A percentile compares a stretch with the other conserved stretches of the same genome.
Evolutionary conservation across 2,797 vertebrate species (phyloP).

Genomic region (Sebastes minor): DNA sequence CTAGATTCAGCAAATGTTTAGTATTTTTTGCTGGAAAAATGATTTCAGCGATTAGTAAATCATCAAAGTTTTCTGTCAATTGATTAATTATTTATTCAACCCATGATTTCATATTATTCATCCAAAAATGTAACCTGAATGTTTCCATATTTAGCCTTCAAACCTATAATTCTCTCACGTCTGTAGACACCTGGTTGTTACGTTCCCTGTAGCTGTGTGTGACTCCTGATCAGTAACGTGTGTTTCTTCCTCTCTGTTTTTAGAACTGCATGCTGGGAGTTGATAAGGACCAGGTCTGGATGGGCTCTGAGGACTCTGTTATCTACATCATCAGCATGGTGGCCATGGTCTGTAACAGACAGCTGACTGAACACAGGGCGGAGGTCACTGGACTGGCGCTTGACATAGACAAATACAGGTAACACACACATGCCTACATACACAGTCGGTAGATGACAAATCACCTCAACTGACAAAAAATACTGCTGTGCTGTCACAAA

Average conservation of each 20-base stretch:
- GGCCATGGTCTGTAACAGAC: slow-evolving; percentile 95
- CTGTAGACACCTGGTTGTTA: background rate
- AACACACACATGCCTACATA: background rate
- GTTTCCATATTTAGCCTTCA: background rate
- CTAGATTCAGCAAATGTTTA: background rate
- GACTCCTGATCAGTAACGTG: background rate
- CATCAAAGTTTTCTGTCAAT: accelerated
- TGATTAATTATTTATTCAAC: background rate
- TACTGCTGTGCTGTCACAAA: too few species aligned
- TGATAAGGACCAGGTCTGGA: slow-evolving; percentile 93
- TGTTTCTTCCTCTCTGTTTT: background rate
- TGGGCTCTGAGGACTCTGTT: slow-evolving; percentile 91
- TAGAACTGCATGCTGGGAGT: slow-evolving; percentile 95
- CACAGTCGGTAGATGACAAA: background rate
- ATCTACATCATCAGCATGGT: slow-evolving; percentile 96
- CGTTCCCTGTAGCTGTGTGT: background rate
- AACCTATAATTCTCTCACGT: background rate
- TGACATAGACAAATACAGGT: slow-evolving; percentile 84
- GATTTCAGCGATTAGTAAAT: too few species aligned
- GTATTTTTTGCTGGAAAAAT: background rate
- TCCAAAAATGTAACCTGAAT: accelerated
- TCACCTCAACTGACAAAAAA: too few species aligned
- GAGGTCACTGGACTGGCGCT: slow-evolving; percentile 87
- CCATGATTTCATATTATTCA: background rate
- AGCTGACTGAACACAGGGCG: slow-evolving; percentile 91